Conservation (phyloP, 2,888 invertebrate genomes). For the Antheraea assamensis region DNA sequence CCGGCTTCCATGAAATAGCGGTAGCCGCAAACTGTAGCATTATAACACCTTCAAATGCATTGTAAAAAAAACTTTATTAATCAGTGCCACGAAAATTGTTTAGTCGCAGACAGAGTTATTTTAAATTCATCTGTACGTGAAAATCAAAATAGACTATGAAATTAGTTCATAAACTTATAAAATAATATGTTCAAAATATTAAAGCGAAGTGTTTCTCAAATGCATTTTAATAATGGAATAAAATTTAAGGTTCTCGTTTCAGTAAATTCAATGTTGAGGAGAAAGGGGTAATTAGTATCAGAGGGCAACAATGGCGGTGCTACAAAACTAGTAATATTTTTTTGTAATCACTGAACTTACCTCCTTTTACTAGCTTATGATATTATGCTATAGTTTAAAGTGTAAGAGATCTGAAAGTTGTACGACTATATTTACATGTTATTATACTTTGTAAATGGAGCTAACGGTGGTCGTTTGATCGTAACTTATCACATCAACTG, state of each 20-base stretch:
- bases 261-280: too few relatives aligned
- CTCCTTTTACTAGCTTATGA: too few relatives aligned
- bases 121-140: neutral
- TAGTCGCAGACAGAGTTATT: slow-evolving; percentile 35
- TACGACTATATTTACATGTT: too few relatives aligned
- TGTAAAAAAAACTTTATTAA: slow-evolving; percentile 30
- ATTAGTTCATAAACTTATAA: neutral
- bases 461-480: too few relatives aligned
- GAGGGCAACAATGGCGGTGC: too few relatives aligned
- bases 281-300: too few relatives aligned
- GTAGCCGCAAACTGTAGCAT: slow-evolving; percentile 72
- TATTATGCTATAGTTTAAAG: too few relatives aligned
- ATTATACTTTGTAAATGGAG: too few relatives aligned
- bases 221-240: neutral
- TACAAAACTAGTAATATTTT: too few relatives aligned
- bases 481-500: too few relatives aligned
- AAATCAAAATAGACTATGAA: neutral
- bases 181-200: neutral
- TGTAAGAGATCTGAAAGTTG: too few relatives aligned
- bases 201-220: neutral
- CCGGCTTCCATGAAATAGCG: slow-evolving; percentile 66
- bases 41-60: slow-evolving; percentile 64
- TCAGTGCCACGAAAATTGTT: slow-evolving; percentile 63
- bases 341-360: too few relatives aligned
- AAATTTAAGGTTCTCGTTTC: neutral